Evolutionary conservation across 2,113 vertebrate species (phyloP).

Genomic region (Micromys minutus): DNA sequence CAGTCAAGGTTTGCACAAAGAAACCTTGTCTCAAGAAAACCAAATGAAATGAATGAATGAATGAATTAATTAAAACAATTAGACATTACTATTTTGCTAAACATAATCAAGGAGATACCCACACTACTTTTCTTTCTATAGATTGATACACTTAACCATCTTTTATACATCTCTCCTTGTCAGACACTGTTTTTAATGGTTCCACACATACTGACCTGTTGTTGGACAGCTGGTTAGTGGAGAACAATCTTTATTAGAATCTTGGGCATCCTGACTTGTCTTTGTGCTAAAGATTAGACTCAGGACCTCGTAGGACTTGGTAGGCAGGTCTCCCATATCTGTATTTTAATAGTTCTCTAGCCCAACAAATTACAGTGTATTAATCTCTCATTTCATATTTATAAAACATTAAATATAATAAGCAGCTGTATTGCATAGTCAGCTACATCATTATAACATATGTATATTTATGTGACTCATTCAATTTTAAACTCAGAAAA

Average conservation of each 20-base stretch:
- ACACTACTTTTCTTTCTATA: not conserved
- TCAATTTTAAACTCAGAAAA: conserved; percentile 12
- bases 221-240: not conserved
- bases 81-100: not conserved
- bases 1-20: not conserved
- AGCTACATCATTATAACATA: not conserved
- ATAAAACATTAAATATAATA: conserved; percentile 5
- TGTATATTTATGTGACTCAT: not conserved
- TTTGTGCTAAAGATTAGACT: not conserved
- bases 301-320: not conserved
- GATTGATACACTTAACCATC: not conserved
- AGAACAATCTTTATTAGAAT: not conserved
- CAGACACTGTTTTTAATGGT: not conserved
- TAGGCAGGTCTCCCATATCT: not conserved
- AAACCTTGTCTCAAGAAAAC: not conserved
- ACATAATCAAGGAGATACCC: not conserved
- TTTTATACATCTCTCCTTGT: not conserved
- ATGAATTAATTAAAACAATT: not conserved
- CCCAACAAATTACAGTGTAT: not conserved
- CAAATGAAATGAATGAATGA: not conserved
- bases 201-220: not conserved
- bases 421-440: conserved; percentile 15
- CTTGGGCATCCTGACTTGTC: not conserved
- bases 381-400: conserved; percentile 7
- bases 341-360: conserved; percentile 15